phyloP scores from a whole-genome alignment of 2,113 vertebrate genomes.

The Ammospiza caudacuta region DNA sequence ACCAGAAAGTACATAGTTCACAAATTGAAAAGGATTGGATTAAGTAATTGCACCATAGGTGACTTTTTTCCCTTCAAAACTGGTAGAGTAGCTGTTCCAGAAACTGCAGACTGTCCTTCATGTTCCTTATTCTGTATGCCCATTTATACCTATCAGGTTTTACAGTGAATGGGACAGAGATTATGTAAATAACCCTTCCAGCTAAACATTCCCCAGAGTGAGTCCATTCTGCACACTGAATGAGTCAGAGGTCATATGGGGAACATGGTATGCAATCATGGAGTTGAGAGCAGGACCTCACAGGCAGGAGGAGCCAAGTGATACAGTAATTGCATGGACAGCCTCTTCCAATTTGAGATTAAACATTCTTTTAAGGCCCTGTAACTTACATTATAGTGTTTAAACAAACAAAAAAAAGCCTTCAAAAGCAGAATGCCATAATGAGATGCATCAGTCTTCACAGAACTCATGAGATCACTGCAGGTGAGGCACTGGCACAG shows the following conservation, averaged over 20 bases:
- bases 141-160: neutral
- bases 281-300: neutral
- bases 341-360: neutral
- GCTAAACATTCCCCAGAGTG: neutral
- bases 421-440: neutral
- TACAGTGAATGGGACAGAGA: neutral
- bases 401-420: neutral
- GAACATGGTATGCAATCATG: neutral
- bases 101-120: neutral
- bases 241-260: neutral
- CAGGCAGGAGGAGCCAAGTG: neutral
- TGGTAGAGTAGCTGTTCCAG: neutral
- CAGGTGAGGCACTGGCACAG: neutral
- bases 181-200: neutral
- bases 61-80: neutral
- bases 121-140: neutral
- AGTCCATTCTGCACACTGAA: neutral
- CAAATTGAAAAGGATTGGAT: neutral
- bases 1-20: neutral
- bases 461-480: neutral
- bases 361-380: neutral
- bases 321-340: neutral
- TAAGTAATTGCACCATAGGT: neutral
- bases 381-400: neutral
- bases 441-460: accelerated